Conservation (phyloP, 1,140 invertebrate genomes). For the Listronotus oregonensis region DNA sequence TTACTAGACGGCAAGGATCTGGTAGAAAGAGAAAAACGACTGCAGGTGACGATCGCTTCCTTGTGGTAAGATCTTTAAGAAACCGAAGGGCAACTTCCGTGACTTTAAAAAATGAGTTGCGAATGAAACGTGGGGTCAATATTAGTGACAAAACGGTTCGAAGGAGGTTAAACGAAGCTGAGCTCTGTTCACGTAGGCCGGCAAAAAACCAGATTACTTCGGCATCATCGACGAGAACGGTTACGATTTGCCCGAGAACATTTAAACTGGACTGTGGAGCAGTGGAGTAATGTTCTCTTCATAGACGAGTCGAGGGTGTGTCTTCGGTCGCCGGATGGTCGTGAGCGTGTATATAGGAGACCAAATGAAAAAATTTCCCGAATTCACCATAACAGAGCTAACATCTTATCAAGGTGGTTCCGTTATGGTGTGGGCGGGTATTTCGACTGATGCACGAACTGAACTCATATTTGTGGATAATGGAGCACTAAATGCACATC, state of each 20-base stretch:
- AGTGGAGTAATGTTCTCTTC: background rate
- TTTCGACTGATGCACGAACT: constrained; percentile 1
- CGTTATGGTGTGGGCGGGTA: background rate
- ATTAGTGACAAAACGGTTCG: background rate
- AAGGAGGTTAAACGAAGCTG: background rate
- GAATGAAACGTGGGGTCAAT: too few species aligned
- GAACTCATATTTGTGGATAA: background rate
- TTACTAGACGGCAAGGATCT: too few species aligned
- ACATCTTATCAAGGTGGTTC: background rate
- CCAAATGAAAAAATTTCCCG: background rate
- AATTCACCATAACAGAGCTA: constrained; percentile 3
- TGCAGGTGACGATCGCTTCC: too few species aligned
- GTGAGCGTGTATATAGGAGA: too few species aligned
- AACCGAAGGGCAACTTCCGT: too few species aligned
- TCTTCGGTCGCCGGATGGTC: too few species aligned
- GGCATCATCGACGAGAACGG: background rate
- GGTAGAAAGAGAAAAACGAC: too few species aligned
- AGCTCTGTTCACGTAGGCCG: background rate
- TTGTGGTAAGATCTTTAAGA: too few species aligned
- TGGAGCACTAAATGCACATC: background rate
- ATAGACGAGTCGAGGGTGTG: background rate
- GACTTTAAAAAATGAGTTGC: too few species aligned
- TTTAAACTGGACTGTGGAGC: background rate
- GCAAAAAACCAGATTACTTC: constrained; percentile 1
- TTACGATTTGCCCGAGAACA: background rate